Conservation (phyloP, 2,888 invertebrate genomes). For the Papilio protenor region DNA sequence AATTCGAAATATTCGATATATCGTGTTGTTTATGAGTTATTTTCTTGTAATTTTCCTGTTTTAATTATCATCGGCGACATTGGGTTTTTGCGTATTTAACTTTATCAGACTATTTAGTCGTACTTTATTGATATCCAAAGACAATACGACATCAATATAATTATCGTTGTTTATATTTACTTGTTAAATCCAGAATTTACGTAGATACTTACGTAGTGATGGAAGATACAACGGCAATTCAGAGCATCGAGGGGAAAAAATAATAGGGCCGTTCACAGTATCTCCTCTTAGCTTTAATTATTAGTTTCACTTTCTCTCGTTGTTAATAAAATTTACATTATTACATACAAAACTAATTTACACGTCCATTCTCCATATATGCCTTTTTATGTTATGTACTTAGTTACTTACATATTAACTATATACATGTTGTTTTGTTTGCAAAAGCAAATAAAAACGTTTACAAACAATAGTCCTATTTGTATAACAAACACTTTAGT, state of each 20-base stretch:
- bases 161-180: background rate
- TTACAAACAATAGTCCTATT: slow-evolving; percentile 1
- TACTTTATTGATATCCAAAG: slow-evolving; percentile 1
- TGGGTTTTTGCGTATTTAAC: slow-evolving; percentile 6
- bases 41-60: slow-evolving; percentile 30
- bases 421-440: slow-evolving; percentile 1
- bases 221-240: background rate
- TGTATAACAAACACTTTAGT: slow-evolving; percentile 7
- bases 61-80: background rate
- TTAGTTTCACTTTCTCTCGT: slow-evolving; percentile 22
- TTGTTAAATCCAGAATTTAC: background rate
- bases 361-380: slow-evolving; percentile 20
- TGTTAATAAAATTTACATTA: slow-evolving; percentile 19
- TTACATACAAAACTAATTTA: slow-evolving; percentile 18
- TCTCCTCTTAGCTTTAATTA: background rate
- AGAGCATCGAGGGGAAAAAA: background rate
- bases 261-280: background rate
- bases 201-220: background rate
- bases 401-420: slow-evolving; percentile 38
- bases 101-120: slow-evolving; percentile 4
- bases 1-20: background rate
- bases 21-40: background rate
- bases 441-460: background rate
- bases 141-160: background rate
- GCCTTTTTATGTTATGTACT: slow-evolving; percentile 41